Evolutionary conservation across 2,888 invertebrate genomes (phyloP), one percentile per base, ranked within the genome.

Genomic region (Lysandra coridon): DNA sequence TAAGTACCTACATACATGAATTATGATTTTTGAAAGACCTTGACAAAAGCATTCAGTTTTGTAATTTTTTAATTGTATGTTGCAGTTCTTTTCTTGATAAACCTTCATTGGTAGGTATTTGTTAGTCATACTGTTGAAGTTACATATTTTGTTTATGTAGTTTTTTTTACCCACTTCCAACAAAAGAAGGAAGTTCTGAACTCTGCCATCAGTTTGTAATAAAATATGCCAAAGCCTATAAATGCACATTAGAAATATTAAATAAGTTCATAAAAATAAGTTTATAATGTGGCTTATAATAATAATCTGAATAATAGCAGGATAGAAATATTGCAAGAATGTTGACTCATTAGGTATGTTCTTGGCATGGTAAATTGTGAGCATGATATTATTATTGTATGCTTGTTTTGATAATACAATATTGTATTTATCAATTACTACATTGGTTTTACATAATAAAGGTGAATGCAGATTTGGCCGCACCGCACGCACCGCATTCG

Each of bases 21-120:
- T 44, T 23, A 74, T n/a, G 44, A 74, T 44, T 74, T 69, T 74
- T 44, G 74, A 74, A 74, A 74, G 74, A 23, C 74, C 74, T 74
- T 74, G 74, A 74, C 74, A 74, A 74, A 40, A 40, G 10, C 74
- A 44, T 30, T 74, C 3, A 40, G 44, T 44, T 74, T 74, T 74
- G 40, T 23, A 37, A 64, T 23, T 69, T 37, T 69, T 33, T 69
- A 69, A 14, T 69, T 23, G 74, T 44, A 44, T 74, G n/a, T 40
- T 23, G 37, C 57, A 57, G 57, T 57, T 0, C 1, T 57, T 57
- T 57, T 57, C 57, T 40, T 73, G 12, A 44, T 74, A 6, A 2
- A 69, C 14, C 5, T 37, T 14, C 33, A 57, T 57, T 17, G 57
- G 30, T 33, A 33, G 57, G 30, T 33, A 33, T 69, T 33, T 69